Evolutionary conservation across 2,797 vertebrate genomes (phyloP).

Genomic region (Karalla daura): DNA sequence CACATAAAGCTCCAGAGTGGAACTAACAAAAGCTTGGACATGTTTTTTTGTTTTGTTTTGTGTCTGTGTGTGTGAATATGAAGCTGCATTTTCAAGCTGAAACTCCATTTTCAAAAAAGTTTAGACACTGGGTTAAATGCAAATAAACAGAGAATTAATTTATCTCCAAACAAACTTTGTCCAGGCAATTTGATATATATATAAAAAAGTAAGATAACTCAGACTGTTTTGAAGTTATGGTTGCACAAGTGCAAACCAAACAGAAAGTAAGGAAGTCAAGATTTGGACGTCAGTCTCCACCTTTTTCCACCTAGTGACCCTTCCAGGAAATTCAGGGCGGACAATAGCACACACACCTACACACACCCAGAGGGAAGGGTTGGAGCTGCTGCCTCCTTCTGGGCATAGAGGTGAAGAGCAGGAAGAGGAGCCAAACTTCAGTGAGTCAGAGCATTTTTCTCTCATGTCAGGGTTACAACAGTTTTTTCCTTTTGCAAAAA

Average conservation of each 20-base stretch:
- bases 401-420: constrained; percentile 40
- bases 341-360: neutral
- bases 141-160: too few relatives aligned
- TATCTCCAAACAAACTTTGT: too few relatives aligned
- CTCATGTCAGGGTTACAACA: constrained; percentile 21
- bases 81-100: too few relatives aligned
- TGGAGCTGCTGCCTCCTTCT: constrained; percentile 58
- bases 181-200: too few relatives aligned
- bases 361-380: neutral
- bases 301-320: neutral
- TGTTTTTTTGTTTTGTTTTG: neutral
- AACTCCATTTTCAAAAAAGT: too few relatives aligned
- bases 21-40: neutral
- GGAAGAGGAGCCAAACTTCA: neutral
- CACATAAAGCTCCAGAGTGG: neutral
- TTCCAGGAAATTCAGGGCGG: neutral
- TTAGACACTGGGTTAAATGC: too few relatives aligned
- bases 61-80: neutral
- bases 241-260: neutral
- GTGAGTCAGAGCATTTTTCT: neutral
- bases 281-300: neutral
- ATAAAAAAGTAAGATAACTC: too few relatives aligned
- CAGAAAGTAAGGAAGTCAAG: neutral
- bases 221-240: too few relatives aligned
- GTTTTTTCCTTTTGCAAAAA: constrained; percentile 14